phyloP scores from a whole-genome alignment of 2,797 vertebrate species.

The Gobionotothen gibberifrons region DNA sequence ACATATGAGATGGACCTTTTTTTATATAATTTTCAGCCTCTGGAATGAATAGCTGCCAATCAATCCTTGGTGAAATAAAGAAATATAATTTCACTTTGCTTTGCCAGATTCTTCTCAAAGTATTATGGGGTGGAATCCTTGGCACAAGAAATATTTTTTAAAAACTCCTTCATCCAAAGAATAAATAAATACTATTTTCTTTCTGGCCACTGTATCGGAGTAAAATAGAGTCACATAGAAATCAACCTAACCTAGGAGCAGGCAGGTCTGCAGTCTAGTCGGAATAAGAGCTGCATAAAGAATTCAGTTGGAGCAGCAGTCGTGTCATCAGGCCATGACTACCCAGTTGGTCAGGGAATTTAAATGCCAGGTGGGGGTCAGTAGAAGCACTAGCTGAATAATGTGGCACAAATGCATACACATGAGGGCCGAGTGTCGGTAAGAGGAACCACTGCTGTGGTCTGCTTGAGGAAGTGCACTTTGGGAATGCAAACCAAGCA shows the following conservation, averaged over 20 bases:
- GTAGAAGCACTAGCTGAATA: conserved; percentile 87
- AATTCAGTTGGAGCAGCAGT: conserved; percentile 83
- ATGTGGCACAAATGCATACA: conserved; percentile 88
- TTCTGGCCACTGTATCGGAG: conserved; percentile 13
- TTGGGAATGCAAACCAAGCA: conserved; percentile 79
- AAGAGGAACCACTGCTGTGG: conserved; percentile 78
- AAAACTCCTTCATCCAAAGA: background rate
- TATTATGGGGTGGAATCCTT: conserved; percentile 34
- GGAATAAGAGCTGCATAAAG: conserved; percentile 83
- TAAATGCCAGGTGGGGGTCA: conserved; percentile 91
- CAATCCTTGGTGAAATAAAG: conserved; percentile 51
- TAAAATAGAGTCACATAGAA: conserved; percentile 53
- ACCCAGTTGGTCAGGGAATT: conserved; percentile 86
- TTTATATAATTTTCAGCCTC: conserved; percentile 44
- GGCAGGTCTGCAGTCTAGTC: conserved; percentile 63
- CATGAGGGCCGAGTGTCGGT: conserved; percentile 78
- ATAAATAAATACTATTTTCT: background rate
- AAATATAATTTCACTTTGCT: conserved; percentile 49
- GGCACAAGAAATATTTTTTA: conserved; percentile 25
- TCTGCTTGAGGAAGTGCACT: conserved; percentile 84
- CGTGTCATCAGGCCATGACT: conserved; percentile 86
- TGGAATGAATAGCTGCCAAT: conserved; percentile 45
- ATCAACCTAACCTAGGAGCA: conserved; percentile 70
- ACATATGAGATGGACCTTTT: conserved; percentile 39
- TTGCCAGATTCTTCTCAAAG: conserved; percentile 30